Conservation (phyloP, 1,140 invertebrate species). For the Rhopalosiphum padi region DNA sequence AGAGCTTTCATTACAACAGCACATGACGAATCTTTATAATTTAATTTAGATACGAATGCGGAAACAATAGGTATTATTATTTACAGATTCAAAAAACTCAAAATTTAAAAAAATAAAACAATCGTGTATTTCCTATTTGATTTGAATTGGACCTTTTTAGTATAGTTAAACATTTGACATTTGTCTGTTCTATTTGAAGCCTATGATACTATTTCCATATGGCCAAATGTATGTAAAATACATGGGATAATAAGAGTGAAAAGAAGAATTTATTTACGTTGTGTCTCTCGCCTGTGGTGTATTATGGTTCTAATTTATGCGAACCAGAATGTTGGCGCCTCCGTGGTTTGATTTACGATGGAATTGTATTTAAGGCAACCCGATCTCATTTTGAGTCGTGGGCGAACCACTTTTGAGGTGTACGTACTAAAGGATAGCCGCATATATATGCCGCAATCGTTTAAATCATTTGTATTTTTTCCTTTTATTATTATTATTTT, state of each 20-base stretch:
- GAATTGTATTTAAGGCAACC: constrained; percentile 51
- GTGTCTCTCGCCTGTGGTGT: constrained; percentile 48
- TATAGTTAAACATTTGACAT: not conserved
- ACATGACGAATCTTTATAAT: not conserved
- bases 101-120: not conserved
- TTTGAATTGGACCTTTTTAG: not conserved
- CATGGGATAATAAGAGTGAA: not conserved
- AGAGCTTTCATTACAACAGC: not conserved
- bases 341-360: constrained; percentile 46
- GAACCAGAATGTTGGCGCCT: constrained; percentile 54
- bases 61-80: not conserved
- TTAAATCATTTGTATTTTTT: constrained; percentile 44
- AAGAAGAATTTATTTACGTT: constrained; percentile 27
- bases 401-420: constrained; percentile 51
- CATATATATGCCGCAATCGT: constrained; percentile 19
- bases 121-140: not conserved
- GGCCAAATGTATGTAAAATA: not conserved
- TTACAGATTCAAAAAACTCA: not conserved
- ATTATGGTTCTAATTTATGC: constrained; percentile 55
- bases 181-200: not conserved
- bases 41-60: not conserved
- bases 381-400: constrained; percentile 46
- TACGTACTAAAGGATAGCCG: not conserved
- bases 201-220: not conserved
- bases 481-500: constrained; percentile 45